phyloP scores from a whole-genome alignment of 2,113 vertebrate genomes.

The Peromyscus leucopus region DNA sequence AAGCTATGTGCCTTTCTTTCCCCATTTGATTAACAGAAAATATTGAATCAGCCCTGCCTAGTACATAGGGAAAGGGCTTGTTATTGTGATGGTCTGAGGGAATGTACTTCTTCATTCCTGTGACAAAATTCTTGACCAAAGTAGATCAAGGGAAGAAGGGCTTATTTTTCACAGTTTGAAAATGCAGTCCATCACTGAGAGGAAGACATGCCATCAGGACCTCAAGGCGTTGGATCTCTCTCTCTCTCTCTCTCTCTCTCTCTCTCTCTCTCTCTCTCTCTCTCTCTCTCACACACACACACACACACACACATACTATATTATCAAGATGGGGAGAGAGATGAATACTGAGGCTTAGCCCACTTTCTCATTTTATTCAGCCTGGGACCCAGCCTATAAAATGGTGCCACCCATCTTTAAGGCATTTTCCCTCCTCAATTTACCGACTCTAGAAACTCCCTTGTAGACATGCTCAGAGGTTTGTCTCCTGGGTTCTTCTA shows the following conservation, averaged over 20 bases:
- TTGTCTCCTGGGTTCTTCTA: background rate
- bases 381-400: background rate
- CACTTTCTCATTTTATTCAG: too few relatives aligned
- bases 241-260: too few relatives aligned
- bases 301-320: too few relatives aligned
- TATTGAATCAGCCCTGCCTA: fast-evolving
- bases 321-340: background rate
- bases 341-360: background rate
- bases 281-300: too few relatives aligned
- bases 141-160: background rate
- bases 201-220: background rate
- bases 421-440: background rate
- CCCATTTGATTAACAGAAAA: background rate
- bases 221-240: background rate
- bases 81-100: background rate
- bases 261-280: too few relatives aligned
- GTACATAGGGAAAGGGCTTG: background rate
- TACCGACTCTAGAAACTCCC: background rate
- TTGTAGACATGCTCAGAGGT: background rate
- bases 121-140: background rate
- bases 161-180: background rate
- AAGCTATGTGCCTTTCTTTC: background rate
- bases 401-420: background rate
- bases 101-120: background rate
- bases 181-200: background rate